Conservation (phyloP, 1,140 invertebrate species). For the Drosophila sulfurigaster region DNA sequence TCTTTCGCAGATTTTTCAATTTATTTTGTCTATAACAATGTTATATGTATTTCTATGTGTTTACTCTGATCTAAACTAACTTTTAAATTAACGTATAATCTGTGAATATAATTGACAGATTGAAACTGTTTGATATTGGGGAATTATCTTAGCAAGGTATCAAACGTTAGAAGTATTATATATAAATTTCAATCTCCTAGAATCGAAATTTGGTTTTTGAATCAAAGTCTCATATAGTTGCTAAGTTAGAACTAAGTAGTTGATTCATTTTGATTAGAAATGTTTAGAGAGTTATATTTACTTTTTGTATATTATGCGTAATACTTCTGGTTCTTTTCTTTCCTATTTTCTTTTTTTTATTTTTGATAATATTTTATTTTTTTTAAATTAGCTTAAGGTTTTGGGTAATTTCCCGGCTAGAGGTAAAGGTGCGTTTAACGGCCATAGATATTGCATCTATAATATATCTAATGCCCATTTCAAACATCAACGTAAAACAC, state of each 20-base stretch:
- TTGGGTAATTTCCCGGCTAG: slow-evolving; percentile 78
- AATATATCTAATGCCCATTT: slow-evolving; percentile 8
- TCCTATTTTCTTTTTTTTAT: slow-evolving; percentile 30
- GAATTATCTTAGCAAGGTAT: slow-evolving; percentile 59
- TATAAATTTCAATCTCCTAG: not conserved
- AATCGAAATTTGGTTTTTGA: not conserved
- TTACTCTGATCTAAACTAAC: slow-evolving; percentile 1
- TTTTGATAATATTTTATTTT: slow-evolving; percentile 16
- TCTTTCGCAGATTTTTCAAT: not conserved
- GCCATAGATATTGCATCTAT: slow-evolving; percentile 30
- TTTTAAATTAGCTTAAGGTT: slow-evolving; percentile 80
- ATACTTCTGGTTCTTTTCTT: slow-evolving; percentile 48
- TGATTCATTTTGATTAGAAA: slow-evolving; percentile 6
- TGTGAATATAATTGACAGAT: slow-evolving; percentile 30
- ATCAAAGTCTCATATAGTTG: slow-evolving; percentile 6
- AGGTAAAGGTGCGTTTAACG: slow-evolving; percentile 77
- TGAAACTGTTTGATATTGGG: slow-evolving; percentile 49
- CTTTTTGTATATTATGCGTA: slow-evolving; percentile 50
- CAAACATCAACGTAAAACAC: slow-evolving; percentile 13
- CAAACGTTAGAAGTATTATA: slow-evolving; percentile 2
- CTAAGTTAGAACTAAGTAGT: slow-evolving; percentile 7
- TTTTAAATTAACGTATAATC: slow-evolving; percentile 12
- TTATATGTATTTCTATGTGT: slow-evolving; percentile 18
- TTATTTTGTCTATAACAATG: slow-evolving; percentile 12
- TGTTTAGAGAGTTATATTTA: not conserved